Evolutionary conservation across 1,140 invertebrate species (phyloP).

Genomic region (Polypedilum vanderplanki): DNA sequence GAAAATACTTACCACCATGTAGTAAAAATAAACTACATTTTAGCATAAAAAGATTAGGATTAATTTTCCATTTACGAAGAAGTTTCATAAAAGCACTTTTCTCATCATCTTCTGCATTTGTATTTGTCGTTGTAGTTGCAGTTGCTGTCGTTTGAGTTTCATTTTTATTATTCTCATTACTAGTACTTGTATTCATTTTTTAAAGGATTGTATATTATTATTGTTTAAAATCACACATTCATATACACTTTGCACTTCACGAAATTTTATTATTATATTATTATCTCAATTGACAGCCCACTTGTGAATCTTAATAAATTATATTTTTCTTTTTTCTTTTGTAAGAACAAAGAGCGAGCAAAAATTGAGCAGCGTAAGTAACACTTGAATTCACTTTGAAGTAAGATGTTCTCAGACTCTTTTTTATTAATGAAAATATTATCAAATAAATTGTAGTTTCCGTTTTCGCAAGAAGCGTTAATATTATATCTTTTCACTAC

Average conservation of each 20-base stretch:
- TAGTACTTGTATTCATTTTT: background rate
- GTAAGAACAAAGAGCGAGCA: no score
- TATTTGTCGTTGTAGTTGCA: background rate
- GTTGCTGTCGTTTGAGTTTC: slow-evolving; percentile 30
- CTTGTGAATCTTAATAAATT: no score
- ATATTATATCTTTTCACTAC: background rate
- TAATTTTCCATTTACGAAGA: slow-evolving; percentile 47
- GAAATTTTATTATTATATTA: no score
- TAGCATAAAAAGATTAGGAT: slow-evolving; percentile 66
- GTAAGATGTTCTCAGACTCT: background rate
- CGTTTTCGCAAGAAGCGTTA: background rate
- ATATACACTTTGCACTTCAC: no score
- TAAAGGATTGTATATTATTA: no score
- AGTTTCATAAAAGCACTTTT: slow-evolving; percentile 40
- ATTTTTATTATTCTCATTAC: background rate
- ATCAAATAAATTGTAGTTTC: slow-evolving; percentile 22
- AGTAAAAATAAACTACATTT: slow-evolving; percentile 73
- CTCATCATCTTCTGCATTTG: slow-evolving; percentile 29
- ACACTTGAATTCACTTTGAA: no score
- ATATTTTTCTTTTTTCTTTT: no score
- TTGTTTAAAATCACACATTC: no score
- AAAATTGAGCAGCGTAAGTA: no score
- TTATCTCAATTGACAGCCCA: no score
- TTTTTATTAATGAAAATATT: slow-evolving; percentile 16
- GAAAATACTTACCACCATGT: slow-evolving; percentile 57